Evolutionary conservation across 2,888 invertebrate species (phyloP).

Genomic region (Idaea aversata): DNA sequence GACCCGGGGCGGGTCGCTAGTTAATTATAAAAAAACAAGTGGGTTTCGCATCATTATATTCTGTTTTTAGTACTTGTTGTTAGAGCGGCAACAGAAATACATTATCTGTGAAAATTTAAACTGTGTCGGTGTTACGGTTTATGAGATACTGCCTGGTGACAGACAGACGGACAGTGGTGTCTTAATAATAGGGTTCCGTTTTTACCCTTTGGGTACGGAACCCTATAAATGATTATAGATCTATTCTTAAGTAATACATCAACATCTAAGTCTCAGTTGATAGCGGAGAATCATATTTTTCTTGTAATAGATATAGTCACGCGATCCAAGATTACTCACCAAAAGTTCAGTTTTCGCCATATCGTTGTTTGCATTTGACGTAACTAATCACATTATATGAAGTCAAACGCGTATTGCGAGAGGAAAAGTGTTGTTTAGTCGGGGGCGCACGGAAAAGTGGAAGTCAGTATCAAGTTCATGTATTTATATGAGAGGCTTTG

Average conservation of each 20-base stretch:
- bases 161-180: too few species aligned
- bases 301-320: slow-evolving; percentile 13
- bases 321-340: slow-evolving; percentile 49
- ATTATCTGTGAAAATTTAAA: too few species aligned
- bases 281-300: slow-evolving; percentile 15
- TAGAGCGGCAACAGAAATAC: too few species aligned
- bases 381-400: slow-evolving; percentile 57
- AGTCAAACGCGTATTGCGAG: slow-evolving; percentile 50
- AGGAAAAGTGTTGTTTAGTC: slow-evolving; percentile 67
- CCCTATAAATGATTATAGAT: too few species aligned
- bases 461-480: slow-evolving; percentile 70
- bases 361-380: slow-evolving; percentile 28
- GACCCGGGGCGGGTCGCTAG: too few species aligned
- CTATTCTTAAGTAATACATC: slow-evolving; percentile 41
- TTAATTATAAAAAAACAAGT: slow-evolving; percentile 41
- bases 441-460: slow-evolving; percentile 67
- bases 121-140: too few species aligned
- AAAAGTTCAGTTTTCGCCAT: slow-evolving; percentile 64
- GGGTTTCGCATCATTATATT: slow-evolving; percentile 30
- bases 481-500: slow-evolving; percentile 68
- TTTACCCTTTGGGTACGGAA: too few species aligned
- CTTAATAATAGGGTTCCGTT: too few species aligned
- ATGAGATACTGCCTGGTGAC: too few species aligned
- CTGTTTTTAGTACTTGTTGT: neutral
- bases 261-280: slow-evolving; percentile 21